Conservation (phyloP, 2,888 invertebrate species). For the Drosophila demipolita region DNA sequence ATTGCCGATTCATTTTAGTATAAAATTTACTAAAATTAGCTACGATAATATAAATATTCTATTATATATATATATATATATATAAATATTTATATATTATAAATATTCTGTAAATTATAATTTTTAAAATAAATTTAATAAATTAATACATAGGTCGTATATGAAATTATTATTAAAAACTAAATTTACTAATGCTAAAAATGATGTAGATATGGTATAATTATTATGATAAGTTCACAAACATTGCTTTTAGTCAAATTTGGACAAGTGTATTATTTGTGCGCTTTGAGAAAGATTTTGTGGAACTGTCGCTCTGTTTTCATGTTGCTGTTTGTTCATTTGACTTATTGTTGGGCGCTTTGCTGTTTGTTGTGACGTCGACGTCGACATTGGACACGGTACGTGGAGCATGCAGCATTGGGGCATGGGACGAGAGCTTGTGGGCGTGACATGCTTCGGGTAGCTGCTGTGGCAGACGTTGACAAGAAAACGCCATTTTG, state of each 20-base stretch:
- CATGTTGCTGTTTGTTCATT: constrained; percentile 69
- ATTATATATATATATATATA: no score
- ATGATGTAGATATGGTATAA: neutral
- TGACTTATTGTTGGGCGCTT: constrained; percentile 74
- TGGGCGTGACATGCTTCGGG: constrained; percentile 70
- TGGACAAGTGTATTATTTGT: constrained; percentile 35
- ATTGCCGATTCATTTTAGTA: no score
- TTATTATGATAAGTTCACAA: neutral
- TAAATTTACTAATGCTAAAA: no score
- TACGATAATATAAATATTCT: no score
- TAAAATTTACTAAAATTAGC: no score
- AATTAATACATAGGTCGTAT: neutral
- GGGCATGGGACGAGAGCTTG: constrained; percentile 37
- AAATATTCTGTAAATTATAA: neutral
- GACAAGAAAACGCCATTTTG: constrained; percentile 83
- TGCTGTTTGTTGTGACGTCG: constrained; percentile 64
- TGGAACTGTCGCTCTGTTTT: constrained; percentile 33
- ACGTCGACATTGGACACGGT: constrained; percentile 19
- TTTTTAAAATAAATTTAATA: neutral
- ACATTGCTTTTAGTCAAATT: neutral
- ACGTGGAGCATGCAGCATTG: constrained; percentile 17
- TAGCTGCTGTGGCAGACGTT: constrained; percentile 75
- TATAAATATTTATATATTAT: no score
- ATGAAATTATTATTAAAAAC: neutral
- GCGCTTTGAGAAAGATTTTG: constrained; percentile 20